Conservation (phyloP, 2,113 vertebrate species). For the Varanus salvator region DNA sequence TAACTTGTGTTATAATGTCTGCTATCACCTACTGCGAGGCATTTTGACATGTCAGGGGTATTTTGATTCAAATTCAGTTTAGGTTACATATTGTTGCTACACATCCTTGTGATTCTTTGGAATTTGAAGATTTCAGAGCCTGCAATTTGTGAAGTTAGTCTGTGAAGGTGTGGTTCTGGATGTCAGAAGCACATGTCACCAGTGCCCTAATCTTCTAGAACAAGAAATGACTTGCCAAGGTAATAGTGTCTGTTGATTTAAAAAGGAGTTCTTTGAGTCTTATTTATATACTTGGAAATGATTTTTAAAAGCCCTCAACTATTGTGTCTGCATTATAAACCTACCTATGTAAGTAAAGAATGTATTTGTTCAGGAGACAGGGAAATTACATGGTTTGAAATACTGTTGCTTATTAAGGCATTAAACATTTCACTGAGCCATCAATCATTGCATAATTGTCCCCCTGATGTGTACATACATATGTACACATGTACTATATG, state of each 20-base stretch:
- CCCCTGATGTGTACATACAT: background rate
- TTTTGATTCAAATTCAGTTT: background rate
- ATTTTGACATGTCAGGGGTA: background rate
- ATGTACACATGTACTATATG: background rate
- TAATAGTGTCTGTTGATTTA: background rate
- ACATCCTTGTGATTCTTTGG: background rate
- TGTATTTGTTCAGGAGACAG: background rate
- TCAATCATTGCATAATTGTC: background rate
- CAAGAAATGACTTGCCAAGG: no score
- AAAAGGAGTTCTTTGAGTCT: background rate
- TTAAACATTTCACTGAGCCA: background rate
- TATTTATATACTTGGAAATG: background rate
- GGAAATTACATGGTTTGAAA: background rate
- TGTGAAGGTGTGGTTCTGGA: background rate
- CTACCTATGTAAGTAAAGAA: background rate
- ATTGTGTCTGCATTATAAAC: background rate
- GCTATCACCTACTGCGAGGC: background rate
- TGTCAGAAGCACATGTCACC: background rate
- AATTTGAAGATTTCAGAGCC: background rate
- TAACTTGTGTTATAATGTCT: background rate
- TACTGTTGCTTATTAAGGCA: background rate
- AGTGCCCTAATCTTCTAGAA: background rate
- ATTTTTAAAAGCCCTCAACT: background rate
- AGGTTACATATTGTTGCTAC: background rate
- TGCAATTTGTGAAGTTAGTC: background rate